These are phyloP conservation scores for Palythoa caribaeorum DNA, from an alignment of 92 coral and sea anemone species.

Conservation along the genomic window DNA sequence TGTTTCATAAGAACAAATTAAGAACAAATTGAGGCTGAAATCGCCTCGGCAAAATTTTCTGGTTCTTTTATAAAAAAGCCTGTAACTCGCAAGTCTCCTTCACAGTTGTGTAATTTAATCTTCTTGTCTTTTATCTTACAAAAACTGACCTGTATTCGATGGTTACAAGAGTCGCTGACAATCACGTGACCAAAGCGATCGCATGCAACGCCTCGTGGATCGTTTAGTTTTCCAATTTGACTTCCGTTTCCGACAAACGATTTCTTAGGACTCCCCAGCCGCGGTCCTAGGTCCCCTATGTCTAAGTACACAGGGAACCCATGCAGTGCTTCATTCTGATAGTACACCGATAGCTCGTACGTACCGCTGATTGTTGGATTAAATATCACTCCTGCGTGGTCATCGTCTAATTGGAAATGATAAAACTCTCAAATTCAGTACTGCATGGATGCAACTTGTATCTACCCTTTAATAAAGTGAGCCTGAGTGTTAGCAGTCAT, in stretches of 20 bases:
- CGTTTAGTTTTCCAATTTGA: constrained; percentile 85
- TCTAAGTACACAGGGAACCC: constrained; percentile 76
- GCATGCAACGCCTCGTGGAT: constrained; percentile 93
- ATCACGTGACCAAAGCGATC: constrained; percentile 86
- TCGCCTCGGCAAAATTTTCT: too few species aligned
- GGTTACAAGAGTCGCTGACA: constrained; percentile 91
- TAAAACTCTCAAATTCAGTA: too few species aligned
- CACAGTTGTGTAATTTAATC: too few species aligned
- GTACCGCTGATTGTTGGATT: constrained; percentile 66
- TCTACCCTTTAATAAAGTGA: too few species aligned
- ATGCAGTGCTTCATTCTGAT: constrained; percentile 66
- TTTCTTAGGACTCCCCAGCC: constrained; percentile 83
- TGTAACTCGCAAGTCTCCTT: too few species aligned
- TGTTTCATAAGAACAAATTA: too few species aligned
- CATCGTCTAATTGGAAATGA: constrained; percentile 47
- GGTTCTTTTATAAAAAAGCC: too few species aligned
- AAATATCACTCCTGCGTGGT: constrained; percentile 56
- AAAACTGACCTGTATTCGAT: constrained; percentile 86
- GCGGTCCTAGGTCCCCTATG: constrained; percentile 64
- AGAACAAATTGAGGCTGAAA: too few species aligned
- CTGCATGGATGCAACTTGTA: too few species aligned
- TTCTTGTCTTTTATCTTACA: too few species aligned
- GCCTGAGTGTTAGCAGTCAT: too few species aligned
- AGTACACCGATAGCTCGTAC: constrained; percentile 61
- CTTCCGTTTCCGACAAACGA: constrained; percentile 81